phyloP scores from a whole-genome alignment of 2,797 vertebrate genomes.

The Todus mexicanus region DNA sequence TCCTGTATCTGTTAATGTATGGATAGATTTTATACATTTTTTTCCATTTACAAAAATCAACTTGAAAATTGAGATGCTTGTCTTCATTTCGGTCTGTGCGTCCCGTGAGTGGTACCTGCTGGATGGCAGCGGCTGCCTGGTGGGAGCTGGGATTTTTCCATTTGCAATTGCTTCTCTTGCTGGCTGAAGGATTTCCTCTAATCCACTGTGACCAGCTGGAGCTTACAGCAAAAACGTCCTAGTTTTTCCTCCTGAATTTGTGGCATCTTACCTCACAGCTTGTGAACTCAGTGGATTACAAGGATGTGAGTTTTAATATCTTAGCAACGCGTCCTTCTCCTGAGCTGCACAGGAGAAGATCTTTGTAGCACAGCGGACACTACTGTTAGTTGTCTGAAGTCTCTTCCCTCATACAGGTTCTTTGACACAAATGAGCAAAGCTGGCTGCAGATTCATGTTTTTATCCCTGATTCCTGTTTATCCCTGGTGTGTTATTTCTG shows the following conservation, averaged over 20 bases:
- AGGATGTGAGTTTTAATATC: background rate
- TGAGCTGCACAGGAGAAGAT: background rate
- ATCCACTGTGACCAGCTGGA: background rate
- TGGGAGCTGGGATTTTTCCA: background rate
- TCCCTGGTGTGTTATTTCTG: background rate
- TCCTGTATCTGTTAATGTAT: slow-evolving; percentile 63
- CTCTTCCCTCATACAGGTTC: background rate
- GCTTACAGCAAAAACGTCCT: background rate
- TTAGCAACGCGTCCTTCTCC: background rate
- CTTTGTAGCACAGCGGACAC: background rate
- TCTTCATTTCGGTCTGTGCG: background rate
- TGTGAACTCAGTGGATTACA: background rate
- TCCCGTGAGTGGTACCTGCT: background rate
- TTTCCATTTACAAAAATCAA: slow-evolving; percentile 58
- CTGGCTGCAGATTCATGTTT: background rate
- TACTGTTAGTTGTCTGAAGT: background rate
- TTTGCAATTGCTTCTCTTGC: background rate
- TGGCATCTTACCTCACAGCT: background rate
- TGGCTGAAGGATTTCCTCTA: slow-evolving; percentile 1
- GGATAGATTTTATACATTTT: slow-evolving; percentile 54
- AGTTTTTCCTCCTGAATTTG: background rate
- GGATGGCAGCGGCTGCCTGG: background rate
- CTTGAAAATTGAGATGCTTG: slow-evolving; percentile 31
- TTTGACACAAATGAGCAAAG: background rate
- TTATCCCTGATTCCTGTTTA: no score